Conservation (phyloP, 2,888 invertebrate species). For the Agrilus cyanescens region DNA sequence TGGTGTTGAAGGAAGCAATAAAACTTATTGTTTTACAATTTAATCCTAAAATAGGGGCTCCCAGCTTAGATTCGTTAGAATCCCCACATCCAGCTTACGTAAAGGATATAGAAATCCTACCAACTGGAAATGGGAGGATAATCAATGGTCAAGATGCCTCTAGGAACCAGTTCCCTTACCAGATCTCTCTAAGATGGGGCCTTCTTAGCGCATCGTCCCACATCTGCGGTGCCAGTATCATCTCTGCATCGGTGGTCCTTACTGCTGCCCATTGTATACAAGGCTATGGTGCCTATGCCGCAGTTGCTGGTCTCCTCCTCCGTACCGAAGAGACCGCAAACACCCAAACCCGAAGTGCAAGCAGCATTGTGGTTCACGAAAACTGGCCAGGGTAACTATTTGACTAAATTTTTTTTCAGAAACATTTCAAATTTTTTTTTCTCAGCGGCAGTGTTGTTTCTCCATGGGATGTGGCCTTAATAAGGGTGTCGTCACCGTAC, state of each 20-base stretch:
- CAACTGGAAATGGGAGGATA: too few relatives aligned
- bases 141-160: constrained; percentile 38
- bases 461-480: constrained; percentile 4
- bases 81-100: too few relatives aligned
- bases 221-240: constrained; percentile 37
- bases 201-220: constrained; percentile 21
- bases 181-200: constrained; percentile 29
- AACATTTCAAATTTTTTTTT: too few relatives aligned
- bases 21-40: too few relatives aligned
- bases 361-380: constrained; percentile 35
- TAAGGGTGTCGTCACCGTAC: background rate
- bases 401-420: background rate
- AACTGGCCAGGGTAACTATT: constrained; percentile 35
- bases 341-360: constrained; percentile 33
- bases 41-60: too few relatives aligned
- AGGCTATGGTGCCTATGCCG: constrained; percentile 23
- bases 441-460: background rate
- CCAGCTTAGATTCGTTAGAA: too few relatives aligned
- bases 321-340: constrained; percentile 29
- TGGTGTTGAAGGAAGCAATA: too few relatives aligned
- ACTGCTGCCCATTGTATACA: constrained; percentile 40
- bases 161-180: constrained; percentile 38
- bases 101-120: too few relatives aligned
- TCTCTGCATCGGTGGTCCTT: constrained; percentile 37
- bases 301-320: constrained; percentile 36